These are phyloP conservation scores for Lamellibrachia columna DNA, from an alignment of 2,888 invertebrate species.

Conservation along the genomic window DNA sequence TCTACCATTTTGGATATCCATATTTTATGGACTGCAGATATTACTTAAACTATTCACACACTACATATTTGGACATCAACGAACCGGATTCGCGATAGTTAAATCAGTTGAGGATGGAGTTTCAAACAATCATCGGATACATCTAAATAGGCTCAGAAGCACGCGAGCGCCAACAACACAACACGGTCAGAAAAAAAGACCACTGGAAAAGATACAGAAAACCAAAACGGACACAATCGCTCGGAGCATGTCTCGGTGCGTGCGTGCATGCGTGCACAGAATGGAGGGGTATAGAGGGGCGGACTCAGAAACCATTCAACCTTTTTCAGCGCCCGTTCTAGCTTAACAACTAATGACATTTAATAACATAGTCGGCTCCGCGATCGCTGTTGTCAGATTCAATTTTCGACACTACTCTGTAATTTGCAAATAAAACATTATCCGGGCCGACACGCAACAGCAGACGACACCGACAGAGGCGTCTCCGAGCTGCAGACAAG, in stretches of 20 bases:
- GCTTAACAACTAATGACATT: slow-evolving; percentile 10
- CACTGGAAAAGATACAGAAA: background rate
- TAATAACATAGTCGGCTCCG: background rate
- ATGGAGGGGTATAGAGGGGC: background rate
- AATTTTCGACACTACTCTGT: background rate
- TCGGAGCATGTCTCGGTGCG: background rate
- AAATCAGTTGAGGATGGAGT: too few species aligned
- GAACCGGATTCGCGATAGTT: too few species aligned
- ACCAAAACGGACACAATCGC: background rate
- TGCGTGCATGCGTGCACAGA: background rate
- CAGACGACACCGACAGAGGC: background rate
- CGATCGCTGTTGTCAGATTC: background rate
- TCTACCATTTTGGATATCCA: too few species aligned
- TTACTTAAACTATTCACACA: too few species aligned
- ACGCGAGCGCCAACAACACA: background rate
- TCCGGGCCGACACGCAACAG: background rate
- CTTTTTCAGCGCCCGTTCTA: background rate
- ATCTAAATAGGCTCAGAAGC: background rate
- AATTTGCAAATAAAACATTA: background rate
- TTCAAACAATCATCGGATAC: background rate
- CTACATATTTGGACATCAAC: too few species aligned
- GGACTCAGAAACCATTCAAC: background rate
- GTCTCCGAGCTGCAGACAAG: background rate
- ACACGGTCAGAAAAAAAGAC: background rate
- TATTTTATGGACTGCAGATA: too few species aligned